Percentiles rank a stretch among this genome's conserved stretches.
These are phyloP conservation scores for Hippolais icterina DNA, from an alignment of 2,113 vertebrate species.

Conservation along the genomic window DNA sequence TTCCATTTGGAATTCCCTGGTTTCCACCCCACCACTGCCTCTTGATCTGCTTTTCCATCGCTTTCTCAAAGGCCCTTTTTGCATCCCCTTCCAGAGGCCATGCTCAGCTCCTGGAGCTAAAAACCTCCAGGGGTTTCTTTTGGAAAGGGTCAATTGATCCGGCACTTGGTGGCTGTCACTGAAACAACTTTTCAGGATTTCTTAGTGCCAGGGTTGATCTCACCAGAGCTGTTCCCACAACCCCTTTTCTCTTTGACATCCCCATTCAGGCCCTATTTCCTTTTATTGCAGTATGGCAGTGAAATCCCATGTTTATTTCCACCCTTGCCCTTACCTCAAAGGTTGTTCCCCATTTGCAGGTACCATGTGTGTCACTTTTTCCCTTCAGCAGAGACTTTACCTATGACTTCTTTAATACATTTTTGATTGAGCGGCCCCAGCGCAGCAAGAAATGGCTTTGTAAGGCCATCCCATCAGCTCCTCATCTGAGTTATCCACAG, in stretches of 20 bases:
- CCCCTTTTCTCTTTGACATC: not conserved
- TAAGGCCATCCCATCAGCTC: not conserved
- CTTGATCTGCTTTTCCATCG: not conserved
- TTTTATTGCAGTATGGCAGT: not conserved
- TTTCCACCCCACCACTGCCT: not conserved
- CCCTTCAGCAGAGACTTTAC: not conserved
- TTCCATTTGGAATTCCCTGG: not conserved
- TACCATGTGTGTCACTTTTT: not conserved
- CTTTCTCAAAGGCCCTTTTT: not conserved
- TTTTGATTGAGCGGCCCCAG: not conserved
- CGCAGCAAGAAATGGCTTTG: not conserved
- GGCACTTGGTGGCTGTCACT: not conserved
- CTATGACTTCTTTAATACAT: not conserved
- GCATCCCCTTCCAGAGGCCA: not conserved
- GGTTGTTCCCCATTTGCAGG: not conserved
- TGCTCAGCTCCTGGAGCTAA: not conserved
- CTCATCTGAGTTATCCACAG: not conserved
- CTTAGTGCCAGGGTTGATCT: not conserved
- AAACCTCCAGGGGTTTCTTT: not conserved
- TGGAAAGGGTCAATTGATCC: not conserved
- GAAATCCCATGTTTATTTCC: not conserved
- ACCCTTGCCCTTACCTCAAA: not conserved
- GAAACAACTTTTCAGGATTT: not conserved
- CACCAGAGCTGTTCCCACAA: not conserved
- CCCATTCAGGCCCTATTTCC: not conserved